Percentiles rank a stretch among this genome's conserved stretches.
Conservation (phyloP, 2,113 vertebrate genomes). For the Osmerus mordax region DNA sequence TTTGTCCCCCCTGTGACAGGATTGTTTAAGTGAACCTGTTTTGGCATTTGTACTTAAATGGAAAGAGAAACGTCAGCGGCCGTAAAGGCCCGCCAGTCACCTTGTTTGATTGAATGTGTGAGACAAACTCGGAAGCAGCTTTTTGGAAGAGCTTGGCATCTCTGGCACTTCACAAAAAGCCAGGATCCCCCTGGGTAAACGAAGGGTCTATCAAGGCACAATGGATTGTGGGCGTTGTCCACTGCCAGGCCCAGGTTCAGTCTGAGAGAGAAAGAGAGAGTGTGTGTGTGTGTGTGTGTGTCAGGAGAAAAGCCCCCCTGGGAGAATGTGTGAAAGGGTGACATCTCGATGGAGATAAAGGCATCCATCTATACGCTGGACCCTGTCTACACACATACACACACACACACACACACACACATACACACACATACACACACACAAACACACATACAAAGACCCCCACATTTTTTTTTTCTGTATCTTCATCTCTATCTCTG, state of each 20-base stretch:
- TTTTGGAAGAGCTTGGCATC: background rate
- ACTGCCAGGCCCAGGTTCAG: background rate
- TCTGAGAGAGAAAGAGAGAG: background rate
- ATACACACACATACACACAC: no score
- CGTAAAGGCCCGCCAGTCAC: no score
- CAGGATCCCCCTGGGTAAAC: background rate
- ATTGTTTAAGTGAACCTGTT: no score
- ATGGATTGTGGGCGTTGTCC: background rate
- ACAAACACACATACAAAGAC: background rate
- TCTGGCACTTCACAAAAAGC: background rate
- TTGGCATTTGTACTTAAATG: no score
- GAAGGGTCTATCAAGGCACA: slow-evolving; percentile 11
- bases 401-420: no score
- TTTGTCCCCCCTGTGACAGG: no score
- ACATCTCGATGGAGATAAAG: slow-evolving; percentile 3
- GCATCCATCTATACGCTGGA: background rate
- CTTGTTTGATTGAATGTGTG: no score
- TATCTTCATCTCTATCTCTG: background rate
- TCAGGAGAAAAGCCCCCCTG: background rate
- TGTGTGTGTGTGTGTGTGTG: background rate
- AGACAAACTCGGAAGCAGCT: background rate
- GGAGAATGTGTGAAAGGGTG: background rate
- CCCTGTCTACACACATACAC: background rate
- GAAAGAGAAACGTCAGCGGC: no score
- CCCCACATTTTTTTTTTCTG: background rate